phyloP scores from a whole-genome alignment of 2,797 vertebrate genomes.

The Zenarchopterus dispar region DNA sequence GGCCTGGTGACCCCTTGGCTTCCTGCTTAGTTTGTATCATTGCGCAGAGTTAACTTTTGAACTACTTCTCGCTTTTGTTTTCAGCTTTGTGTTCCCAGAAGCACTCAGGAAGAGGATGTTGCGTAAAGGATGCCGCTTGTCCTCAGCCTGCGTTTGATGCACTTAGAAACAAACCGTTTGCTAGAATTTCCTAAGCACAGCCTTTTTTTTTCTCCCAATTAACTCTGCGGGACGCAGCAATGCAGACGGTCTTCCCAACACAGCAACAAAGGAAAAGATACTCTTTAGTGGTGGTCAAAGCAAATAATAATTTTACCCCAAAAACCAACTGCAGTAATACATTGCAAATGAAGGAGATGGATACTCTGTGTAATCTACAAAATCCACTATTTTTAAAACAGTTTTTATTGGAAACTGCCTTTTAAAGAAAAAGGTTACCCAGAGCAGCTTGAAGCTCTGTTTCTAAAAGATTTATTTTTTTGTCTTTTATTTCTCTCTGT shows the following conservation, averaged over 20 bases:
- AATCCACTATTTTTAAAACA: too few species aligned
- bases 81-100: slow-evolving; percentile 32
- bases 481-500: not conserved
- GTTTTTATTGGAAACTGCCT: too few species aligned
- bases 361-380: slow-evolving; percentile 21
- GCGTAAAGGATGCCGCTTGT: slow-evolving; percentile 38
- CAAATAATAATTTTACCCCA: slow-evolving; percentile 38
- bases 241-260: not conserved
- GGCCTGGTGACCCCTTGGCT: slow-evolving; percentile 41
- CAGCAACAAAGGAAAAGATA: not conserved
- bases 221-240: not conserved
- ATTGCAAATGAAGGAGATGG: slow-evolving; percentile 18
- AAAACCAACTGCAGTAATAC: slow-evolving; percentile 21
- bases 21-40: slow-evolving; percentile 55
- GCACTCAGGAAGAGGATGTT: slow-evolving; percentile 25
- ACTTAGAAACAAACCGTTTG: too few species aligned
- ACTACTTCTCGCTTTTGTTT: slow-evolving; percentile 53
- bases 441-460: too few species aligned
- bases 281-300: slow-evolving; percentile 19
- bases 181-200: not conserved
- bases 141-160: not conserved
- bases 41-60: slow-evolving; percentile 51
- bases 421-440: too few species aligned
- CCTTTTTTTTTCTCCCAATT: not conserved
- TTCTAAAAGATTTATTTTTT: too few species aligned